Base-by-base conservation (phyloP, 1,140 invertebrate species). In the Hydropsyche tenuis region DNA sequence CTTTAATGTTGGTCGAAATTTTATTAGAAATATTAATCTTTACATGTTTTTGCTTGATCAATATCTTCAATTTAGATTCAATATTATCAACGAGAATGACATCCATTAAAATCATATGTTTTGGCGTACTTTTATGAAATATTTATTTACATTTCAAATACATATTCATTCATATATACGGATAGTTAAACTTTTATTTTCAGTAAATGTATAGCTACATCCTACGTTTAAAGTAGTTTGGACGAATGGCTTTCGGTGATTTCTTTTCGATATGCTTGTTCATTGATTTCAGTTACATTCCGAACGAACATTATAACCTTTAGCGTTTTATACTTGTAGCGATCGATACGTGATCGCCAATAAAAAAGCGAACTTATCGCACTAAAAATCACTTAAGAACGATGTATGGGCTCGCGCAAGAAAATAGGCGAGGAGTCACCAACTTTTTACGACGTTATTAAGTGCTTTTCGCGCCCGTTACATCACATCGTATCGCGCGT, bases 391-490 rank as follows among this genome's bases (percentile, higher is more conserved):
- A 25, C 43, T 27, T 11, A 42, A 68, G 45, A 56, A 70, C 27
- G 27, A 46, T 42, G 16, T 42, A 20, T 48, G 22, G 11, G 12
- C 25, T 1, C 12, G 37, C 7, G 0, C 30, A 30, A 42, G 68
- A 70, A 72, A 72, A 73, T 73, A 42, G 72, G 18, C 62, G 45
- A 43, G 63, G 72, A 73, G 72, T 69, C 30, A 68, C 65, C 65
- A 68, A 73, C 37, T 73, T 73, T 73, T 73, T 73, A 73, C 30
- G 72, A 45, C 65, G 27, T 60, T 60, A 68, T 68, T 73, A 73
- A 73, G 72, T 73, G 72, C 72, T 73, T 48, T 37, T 72, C 69
- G 30, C 42, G 53, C 42, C 30, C 30, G 9, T 37, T 37, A 37
- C 9, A 37, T 37, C 9, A 37, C 9, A 37, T 37, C 30, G 30